Evolutionary conservation across 2,113 vertebrate genomes (phyloP).

Genomic region (Pteruthius melanotis): DNA sequence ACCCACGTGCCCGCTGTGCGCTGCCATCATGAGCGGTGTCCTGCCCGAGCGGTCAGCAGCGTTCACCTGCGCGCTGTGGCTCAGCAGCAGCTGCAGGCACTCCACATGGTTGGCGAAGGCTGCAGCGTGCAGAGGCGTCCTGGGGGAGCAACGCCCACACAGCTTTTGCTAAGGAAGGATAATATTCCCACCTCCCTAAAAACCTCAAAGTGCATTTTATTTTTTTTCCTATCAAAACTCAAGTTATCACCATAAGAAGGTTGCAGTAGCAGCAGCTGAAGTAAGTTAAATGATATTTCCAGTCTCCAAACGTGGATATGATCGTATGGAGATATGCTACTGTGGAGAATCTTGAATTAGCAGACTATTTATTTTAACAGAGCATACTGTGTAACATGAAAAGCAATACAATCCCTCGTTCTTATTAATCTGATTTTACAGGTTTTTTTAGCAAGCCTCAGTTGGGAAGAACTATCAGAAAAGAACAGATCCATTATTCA

Average conservation of each 20-base stretch:
- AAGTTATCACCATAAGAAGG: not conserved
- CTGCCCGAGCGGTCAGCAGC: conserved; percentile 78
- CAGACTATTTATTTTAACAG: not conserved
- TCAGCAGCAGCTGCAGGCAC: conserved; percentile 90
- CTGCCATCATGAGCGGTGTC: conserved; percentile 89
- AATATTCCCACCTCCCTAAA: not conserved
- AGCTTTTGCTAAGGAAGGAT: not conserved
- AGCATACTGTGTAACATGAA: not conserved
- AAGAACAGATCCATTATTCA: not conserved
- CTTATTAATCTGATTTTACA: not conserved
- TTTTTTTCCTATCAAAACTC: not conserved
- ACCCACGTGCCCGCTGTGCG: conserved; percentile 78
- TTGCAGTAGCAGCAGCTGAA: not conserved
- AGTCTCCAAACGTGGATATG: not conserved
- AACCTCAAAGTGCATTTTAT: not conserved
- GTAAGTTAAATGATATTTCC: not conserved
- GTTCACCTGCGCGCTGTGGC: conserved; percentile 83
- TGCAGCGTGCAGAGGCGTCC: conserved; percentile 92
- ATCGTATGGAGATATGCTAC: not conserved
- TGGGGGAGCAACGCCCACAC: not conserved
- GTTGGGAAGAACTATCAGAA: not conserved
- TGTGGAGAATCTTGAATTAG: not conserved
- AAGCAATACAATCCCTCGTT: not conserved
- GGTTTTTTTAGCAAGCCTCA: not conserved
- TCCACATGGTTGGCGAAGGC: conserved; percentile 88